These are phyloP conservation scores for Tipula lateralis DNA, from an alignment of 2,888 invertebrate species.

Conservation along the genomic window DNA sequence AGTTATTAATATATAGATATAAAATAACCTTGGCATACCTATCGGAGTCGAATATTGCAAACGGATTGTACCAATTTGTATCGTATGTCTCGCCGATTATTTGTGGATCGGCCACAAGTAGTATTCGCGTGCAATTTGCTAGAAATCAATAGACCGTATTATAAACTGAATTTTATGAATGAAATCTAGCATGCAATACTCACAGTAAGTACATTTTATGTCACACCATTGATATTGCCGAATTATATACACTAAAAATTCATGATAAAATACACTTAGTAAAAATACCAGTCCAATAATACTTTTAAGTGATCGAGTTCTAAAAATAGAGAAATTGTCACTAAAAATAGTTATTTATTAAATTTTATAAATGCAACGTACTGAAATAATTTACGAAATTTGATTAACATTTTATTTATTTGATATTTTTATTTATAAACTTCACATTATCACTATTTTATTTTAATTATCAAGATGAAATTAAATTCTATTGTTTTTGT, in stretches of 20 bases:
- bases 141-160: conserved; percentile 32
- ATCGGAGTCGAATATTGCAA: conserved; percentile 85
- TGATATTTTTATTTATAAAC: neutral
- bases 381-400: neutral
- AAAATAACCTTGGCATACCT: conserved; percentile 54
- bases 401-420: neutral
- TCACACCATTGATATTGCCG: conserved; percentile 44
- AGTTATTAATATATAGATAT: neutral
- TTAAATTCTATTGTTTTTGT: neutral
- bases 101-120: conserved; percentile 88
- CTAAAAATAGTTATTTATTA: neutral
- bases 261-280: conserved; percentile 41
- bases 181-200: conserved; percentile 29
- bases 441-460: neutral
- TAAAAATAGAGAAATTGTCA: neutral
- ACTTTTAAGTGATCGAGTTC: neutral
- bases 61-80: conserved; percentile 58
- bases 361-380: neutral
- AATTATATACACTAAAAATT: conserved; percentile 44
- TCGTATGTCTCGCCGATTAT: conserved; percentile 79
- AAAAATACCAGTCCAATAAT: neutral
- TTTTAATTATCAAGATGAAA: neutral
- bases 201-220: conserved; percentile 45
- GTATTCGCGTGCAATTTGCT: conserved; percentile 58
- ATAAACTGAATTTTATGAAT: neutral